Conservation (phyloP, 2,113 vertebrate species). For the Aegypius monachus region DNA sequence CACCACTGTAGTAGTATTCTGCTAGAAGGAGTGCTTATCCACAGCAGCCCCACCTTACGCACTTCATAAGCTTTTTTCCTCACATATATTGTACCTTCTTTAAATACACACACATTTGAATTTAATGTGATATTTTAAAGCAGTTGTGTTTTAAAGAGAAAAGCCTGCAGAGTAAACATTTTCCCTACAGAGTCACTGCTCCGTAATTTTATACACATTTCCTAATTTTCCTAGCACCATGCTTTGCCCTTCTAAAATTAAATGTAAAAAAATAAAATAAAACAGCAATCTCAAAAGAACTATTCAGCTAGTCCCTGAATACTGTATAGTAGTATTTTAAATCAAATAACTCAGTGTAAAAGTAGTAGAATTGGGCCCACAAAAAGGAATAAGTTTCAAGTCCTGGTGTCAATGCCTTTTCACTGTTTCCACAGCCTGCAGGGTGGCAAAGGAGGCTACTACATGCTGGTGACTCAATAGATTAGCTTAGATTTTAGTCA, state of each 20-base stretch:
- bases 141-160: constrained; percentile 46
- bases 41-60: constrained; percentile 8
- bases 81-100: not conserved
- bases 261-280: constrained; percentile 4
- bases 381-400: not conserved
- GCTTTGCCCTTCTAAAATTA: constrained; percentile 23
- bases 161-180: constrained; percentile 61
- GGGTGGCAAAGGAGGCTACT: not conserved
- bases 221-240: constrained; percentile 43
- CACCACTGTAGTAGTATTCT: not conserved
- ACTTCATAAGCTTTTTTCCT: constrained; percentile 1
- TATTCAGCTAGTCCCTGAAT: not conserved
- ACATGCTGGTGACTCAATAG: not conserved
- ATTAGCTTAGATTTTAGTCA: not conserved
- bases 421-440: not conserved
- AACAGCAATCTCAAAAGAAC: not conserved
- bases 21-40: constrained; percentile 38
- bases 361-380: not conserved
- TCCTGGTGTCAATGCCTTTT: not conserved
- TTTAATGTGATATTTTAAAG: constrained; percentile 53
- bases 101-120: constrained; percentile 33
- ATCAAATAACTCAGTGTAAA: not conserved
- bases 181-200: constrained; percentile 36
- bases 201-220: constrained; percentile 28
- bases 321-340: not conserved